phyloP scores from a whole-genome alignment of 2,113 vertebrate species.

The Nannobrachium achirus region DNA sequence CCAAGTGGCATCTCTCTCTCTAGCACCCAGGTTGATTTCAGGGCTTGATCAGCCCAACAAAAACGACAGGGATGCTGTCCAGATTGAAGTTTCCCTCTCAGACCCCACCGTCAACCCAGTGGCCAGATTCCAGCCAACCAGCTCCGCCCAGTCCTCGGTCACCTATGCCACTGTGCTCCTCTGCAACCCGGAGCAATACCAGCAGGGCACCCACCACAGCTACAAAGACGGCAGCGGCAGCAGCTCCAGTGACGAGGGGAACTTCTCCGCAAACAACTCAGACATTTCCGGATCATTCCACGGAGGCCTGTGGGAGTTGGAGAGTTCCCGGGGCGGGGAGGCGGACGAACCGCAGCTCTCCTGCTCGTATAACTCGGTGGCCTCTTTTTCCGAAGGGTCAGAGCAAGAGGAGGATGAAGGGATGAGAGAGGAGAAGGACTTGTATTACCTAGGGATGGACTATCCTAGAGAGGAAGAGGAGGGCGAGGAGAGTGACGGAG shows the following conservation, averaged over 20 bases:
- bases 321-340: constrained; percentile 56
- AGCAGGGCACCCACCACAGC: constrained; percentile 37
- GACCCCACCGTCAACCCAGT: constrained; percentile 44
- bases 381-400: constrained; percentile 85
- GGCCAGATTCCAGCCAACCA: background rate
- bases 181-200: constrained; percentile 39
- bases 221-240: constrained; percentile 56
- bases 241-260: constrained; percentile 75
- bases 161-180: constrained; percentile 82
- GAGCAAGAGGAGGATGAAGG: constrained; percentile 74
- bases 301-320: constrained; percentile 79
- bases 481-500: constrained; percentile 47
- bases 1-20: constrained; percentile 37
- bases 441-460: constrained; percentile 82
- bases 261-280: constrained; percentile 73
- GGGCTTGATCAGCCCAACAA: constrained; percentile 15
- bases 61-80: constrained; percentile 37
- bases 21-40: background rate
- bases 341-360: constrained; percentile 64
- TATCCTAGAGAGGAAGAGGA: constrained; percentile 63
- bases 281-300: constrained; percentile 70
- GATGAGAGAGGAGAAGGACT: constrained; percentile 61
- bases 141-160: constrained; percentile 74
- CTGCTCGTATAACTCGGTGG: constrained; percentile 81
- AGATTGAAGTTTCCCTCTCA: constrained; percentile 40